phyloP scores from a whole-genome alignment of 2,113 vertebrate genomes.

The Eulacestoma nigropectus region DNA sequence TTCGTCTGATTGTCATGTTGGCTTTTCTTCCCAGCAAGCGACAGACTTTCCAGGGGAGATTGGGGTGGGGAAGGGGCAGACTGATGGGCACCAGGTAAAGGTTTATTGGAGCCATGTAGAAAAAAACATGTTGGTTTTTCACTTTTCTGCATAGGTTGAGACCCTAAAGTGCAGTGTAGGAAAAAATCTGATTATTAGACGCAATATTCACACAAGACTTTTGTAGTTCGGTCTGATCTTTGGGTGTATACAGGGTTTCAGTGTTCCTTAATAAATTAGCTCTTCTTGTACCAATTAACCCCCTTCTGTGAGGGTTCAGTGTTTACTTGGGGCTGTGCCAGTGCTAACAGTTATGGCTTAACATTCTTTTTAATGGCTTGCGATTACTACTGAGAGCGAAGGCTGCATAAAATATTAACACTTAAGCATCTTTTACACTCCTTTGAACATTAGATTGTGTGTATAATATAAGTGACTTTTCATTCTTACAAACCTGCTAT shows the following conservation, averaged over 20 bases:
- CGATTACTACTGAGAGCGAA: constrained; percentile 66
- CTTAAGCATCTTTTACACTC: constrained; percentile 73
- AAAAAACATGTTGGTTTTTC: constrained; percentile 15
- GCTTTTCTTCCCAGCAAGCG: not conserved
- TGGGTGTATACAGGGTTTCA: constrained; percentile 66
- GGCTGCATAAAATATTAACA: constrained; percentile 74
- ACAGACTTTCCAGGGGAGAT: not conserved
- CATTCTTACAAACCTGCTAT: constrained; percentile 68
- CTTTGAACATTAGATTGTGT: constrained; percentile 71
- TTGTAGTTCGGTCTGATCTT: constrained; percentile 32
- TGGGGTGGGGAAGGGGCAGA: constrained; percentile 5
- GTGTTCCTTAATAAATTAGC: constrained; percentile 77
- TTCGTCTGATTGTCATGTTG: not conserved
- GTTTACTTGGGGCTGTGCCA: constrained; percentile 72
- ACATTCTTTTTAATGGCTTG: constrained; percentile 72
- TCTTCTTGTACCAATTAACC: constrained; percentile 78
- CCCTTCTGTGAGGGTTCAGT: constrained; percentile 66
- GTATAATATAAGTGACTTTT: constrained; percentile 68
- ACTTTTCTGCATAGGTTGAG: constrained; percentile 5
- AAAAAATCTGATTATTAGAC: constrained; percentile 58
- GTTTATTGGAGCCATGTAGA: constrained; percentile 26
- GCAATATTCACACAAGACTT: constrained; percentile 45
- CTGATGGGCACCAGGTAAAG: constrained; percentile 65
- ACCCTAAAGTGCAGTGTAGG: constrained; percentile 4
- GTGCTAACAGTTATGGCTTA: constrained; percentile 72